Conservation (phyloP, 1,140 invertebrate species). For the Arion vulgaris region DNA sequence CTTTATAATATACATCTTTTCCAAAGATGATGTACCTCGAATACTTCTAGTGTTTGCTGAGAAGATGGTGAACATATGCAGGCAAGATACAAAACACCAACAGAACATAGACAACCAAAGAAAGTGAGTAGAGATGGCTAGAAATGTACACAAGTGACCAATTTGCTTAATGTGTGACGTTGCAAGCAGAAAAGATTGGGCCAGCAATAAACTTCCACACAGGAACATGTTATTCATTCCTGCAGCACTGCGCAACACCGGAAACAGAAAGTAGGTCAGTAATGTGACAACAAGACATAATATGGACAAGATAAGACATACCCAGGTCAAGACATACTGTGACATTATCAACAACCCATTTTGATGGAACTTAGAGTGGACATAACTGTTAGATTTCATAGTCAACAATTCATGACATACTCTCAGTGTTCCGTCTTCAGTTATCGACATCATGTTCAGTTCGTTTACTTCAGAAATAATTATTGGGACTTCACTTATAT, state of each 20-base stretch:
- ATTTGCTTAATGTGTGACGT: conserved; percentile 4
- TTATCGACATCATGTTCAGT: conserved; percentile 1
- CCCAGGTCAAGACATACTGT: background rate
- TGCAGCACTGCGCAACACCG: conserved; percentile 3
- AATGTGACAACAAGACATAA: background rate
- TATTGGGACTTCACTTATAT: background rate
- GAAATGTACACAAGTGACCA: conserved; percentile 62
- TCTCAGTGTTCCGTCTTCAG: conserved; percentile 10
- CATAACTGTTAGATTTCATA: background rate
- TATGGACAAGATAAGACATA: background rate
- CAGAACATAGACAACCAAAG: conserved; percentile 93
- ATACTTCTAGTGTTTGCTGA: conserved; percentile 51
- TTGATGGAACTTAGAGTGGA: background rate
- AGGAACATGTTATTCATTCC: conserved; percentile 19
- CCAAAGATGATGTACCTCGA: background rate
- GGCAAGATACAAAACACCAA: conserved; percentile 94
- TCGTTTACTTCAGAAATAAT: background rate
- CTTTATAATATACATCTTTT: background rate
- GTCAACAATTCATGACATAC: conserved; percentile 7
- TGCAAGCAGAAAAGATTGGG: conserved; percentile 5
- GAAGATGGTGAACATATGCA: conserved; percentile 74
- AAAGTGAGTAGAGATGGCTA: conserved; percentile 89
- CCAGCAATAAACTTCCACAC: background rate
- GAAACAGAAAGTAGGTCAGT: conserved; percentile 19
- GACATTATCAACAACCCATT: background rate